Conservation (phyloP, 1,140 invertebrate genomes). For the Lucilia sericata region DNA sequence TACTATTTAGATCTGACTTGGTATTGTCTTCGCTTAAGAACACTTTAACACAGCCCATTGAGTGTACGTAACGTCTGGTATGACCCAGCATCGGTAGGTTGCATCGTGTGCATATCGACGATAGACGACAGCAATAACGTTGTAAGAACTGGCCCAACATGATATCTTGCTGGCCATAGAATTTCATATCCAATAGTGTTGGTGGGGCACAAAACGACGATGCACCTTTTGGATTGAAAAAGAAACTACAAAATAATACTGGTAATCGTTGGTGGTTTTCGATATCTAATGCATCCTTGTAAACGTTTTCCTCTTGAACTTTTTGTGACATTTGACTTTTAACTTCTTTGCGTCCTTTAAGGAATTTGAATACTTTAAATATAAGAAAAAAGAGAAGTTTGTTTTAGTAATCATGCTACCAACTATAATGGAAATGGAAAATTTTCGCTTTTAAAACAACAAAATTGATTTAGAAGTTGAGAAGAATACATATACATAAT, state of each 20-base stretch:
- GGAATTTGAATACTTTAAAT: constrained; percentile 53
- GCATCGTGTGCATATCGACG: constrained; percentile 90
- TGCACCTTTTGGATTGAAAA: constrained; percentile 71
- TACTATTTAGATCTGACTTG: constrained; percentile 70
- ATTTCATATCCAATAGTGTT: constrained; percentile 79
- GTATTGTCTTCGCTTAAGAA: constrained; percentile 69
- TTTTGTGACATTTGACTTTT: constrained; percentile 58
- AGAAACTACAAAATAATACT: constrained; percentile 93
- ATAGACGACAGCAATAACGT: constrained; percentile 87
- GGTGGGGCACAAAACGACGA: constrained; percentile 62
- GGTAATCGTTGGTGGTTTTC: constrained; percentile 89
- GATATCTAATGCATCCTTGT: constrained; percentile 85
- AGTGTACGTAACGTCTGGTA: constrained; percentile 83
- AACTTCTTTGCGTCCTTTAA: constrained; percentile 48
- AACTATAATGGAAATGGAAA: too few relatives aligned
- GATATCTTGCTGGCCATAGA: constrained; percentile 95
- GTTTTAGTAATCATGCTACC: too few relatives aligned
- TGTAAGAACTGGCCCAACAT: constrained; percentile 94
- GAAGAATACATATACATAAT: too few relatives aligned
- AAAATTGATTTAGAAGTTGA: too few relatives aligned
- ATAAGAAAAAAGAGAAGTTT: neutral
- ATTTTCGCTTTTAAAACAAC: too few relatives aligned
- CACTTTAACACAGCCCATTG: constrained; percentile 81
- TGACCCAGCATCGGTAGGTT: constrained; percentile 90
- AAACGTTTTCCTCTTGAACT: constrained; percentile 56